phyloP scores from a whole-genome alignment of 2,113 vertebrate genomes.

The Lipotes vexillifer region DNA sequence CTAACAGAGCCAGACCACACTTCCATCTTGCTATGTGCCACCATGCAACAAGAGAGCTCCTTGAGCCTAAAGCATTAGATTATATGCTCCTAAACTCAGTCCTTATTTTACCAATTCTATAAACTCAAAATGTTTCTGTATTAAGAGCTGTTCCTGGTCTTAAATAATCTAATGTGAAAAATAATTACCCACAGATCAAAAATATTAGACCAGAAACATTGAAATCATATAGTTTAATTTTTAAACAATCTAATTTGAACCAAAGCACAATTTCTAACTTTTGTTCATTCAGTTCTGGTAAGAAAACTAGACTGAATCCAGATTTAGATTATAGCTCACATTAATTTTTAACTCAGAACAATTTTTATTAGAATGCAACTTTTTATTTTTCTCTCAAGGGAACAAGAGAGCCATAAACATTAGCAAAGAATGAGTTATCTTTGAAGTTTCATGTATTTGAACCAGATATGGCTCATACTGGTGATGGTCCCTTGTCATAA shows the following conservation, averaged over 20 bases:
- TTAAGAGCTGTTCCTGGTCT: neutral
- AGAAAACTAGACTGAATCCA: neutral
- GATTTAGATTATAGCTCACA: slow-evolving; percentile 35
- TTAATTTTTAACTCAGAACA: slow-evolving; percentile 40
- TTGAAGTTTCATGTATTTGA: slow-evolving; percentile 23
- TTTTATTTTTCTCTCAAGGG: slow-evolving; percentile 53
- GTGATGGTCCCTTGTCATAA: neutral
- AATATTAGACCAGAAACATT: slow-evolving; percentile 17
- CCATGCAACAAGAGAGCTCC: neutral
- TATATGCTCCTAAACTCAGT: neutral
- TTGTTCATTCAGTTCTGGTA: slow-evolving; percentile 15
- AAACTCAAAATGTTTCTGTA: neutral
- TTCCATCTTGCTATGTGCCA: neutral
- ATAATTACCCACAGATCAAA: slow-evolving; percentile 25
- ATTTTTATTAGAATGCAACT: slow-evolving; percentile 19
- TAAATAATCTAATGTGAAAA: slow-evolving; percentile 33
- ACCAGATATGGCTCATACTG: neutral
- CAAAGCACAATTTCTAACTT: slow-evolving; percentile 36
- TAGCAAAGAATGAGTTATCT: slow-evolving; percentile 39
- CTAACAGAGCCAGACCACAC: neutral
- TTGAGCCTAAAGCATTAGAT: neutral
- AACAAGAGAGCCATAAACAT: slow-evolving; percentile 53
- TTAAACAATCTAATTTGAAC: slow-evolving; percentile 39
- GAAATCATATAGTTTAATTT: slow-evolving; percentile 46
- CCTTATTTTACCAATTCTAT: neutral